Conservation (phyloP, 2,113 vertebrate species). For the Eonycteris spelaea region DNA sequence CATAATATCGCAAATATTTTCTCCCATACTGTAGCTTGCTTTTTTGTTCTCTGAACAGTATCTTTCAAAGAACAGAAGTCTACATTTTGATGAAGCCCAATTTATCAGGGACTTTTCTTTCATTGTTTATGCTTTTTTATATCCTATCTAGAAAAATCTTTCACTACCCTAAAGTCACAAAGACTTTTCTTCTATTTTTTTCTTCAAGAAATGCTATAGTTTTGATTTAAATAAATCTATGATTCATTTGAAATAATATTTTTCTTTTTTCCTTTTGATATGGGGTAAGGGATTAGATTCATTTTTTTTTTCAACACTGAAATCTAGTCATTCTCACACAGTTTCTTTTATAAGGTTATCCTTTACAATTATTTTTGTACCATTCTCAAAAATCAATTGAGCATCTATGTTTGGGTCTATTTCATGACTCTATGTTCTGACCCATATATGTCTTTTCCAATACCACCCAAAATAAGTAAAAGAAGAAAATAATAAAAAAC, state of each 20-base stretch:
- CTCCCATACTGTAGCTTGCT: neutral
- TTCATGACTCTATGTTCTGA: neutral
- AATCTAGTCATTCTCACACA: neutral
- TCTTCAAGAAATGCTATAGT: neutral
- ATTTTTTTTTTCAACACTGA: neutral
- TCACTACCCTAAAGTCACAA: neutral
- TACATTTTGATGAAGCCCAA: neutral
- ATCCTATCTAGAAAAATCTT: neutral
- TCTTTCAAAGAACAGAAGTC: neutral
- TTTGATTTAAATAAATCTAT: neutral
- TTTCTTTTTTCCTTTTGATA: neutral
- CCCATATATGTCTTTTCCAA: neutral
- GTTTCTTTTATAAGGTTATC: neutral
- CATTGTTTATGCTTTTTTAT: neutral
- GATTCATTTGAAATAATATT: neutral
- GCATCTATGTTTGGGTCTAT: neutral
- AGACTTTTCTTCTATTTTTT: conserved; percentile 14
- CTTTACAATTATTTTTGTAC: neutral
- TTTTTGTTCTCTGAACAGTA: neutral
- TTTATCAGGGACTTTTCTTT: neutral
- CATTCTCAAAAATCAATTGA: neutral
- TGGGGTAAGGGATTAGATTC: neutral
- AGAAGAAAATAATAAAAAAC: neutral
- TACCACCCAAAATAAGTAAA: neutral
- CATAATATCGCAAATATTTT: neutral